Evolutionary conservation across 1,140 invertebrate genomes (phyloP).

Genomic region (Tachypleus tridentatus): DNA sequence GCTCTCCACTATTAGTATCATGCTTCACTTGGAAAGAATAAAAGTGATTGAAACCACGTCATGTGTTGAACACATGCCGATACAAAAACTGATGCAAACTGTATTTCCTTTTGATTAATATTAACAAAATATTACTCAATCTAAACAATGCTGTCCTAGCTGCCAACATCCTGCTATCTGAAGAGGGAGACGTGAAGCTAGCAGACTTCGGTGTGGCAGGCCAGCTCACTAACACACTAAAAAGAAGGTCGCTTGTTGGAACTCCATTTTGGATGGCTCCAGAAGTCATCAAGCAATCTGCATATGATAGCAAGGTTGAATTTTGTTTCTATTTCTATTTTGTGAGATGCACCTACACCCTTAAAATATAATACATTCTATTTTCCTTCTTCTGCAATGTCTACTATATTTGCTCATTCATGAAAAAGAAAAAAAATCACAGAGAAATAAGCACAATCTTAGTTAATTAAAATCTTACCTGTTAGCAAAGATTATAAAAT

Average conservation of each 20-base stretch:
- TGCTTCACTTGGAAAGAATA: constrained; percentile 8
- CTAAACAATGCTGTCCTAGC: constrained; percentile 44
- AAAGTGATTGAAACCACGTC: background rate
- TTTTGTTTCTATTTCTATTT: too few species aligned
- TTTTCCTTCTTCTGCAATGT: too few species aligned
- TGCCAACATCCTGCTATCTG: constrained; percentile 96
- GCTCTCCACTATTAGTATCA: background rate
- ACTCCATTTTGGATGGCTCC: constrained; percentile 99
- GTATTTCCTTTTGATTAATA: too few species aligned
- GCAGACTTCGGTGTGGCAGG: constrained; percentile 96
- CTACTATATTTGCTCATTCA: too few species aligned
- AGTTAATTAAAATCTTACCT: too few species aligned
- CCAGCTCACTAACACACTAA: constrained; percentile 94
- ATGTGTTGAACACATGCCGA: too few species aligned
- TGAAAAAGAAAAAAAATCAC: too few species aligned
- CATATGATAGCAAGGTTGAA: constrained; percentile 88
- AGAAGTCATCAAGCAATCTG: constrained; percentile 98
- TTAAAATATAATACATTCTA: too few species aligned
- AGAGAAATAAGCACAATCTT: too few species aligned
- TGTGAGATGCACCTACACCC: constrained; percentile 11
- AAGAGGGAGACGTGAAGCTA: constrained; percentile 97
- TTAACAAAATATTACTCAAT: too few species aligned
- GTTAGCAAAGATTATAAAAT: too few species aligned
- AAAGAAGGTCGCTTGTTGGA: constrained; percentile 97
- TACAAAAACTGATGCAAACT: too few species aligned